Evolutionary conservation across 2,113 vertebrate species (phyloP), one percentile per base, ranked within the genome.

Genomic region (Melanocharis versteri): DNA sequence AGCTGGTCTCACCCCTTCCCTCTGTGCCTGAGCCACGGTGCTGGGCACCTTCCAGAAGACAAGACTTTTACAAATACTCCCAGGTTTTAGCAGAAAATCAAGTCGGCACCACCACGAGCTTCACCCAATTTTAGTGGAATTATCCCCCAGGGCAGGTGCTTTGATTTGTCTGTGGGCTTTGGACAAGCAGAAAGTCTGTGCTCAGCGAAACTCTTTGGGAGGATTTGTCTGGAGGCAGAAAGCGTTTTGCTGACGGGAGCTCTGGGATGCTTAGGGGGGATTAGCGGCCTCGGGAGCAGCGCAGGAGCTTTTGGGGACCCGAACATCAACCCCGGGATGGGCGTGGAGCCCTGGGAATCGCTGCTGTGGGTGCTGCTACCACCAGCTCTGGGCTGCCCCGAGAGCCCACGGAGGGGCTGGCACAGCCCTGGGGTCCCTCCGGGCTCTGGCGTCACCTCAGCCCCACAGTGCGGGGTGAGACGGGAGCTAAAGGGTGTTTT

Each of bases 191-290:
- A 89, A 97, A 97, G 83, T 64, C 93, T 0, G 1, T 90, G 90
- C 95, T 97, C 96, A 97, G 97, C 97, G 94, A 66, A 97, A 97
- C 87, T 84, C 93, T 76, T 85, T 75, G 95, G 82, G 82, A 95
- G 96, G 93, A 97, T 97, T 96, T 97, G 95, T 94, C 72, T 57
- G 92, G 84, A 94, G 89, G 39, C 84, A 86, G 89, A 93, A 93
- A 96, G 76, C 40, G 0, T 96, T 97, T 89, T 91, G 96, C 96
- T 97, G 97, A 97, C 35, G 0, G 93, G 92, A 92, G 94, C 72
- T 8, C 60, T 35, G 79, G 75, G 92, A 53, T 90, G 90, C 94
- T 97, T 96, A 96, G 69, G 16, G 58, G 57, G 94, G 96, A 97
- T 97, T 97, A 97, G 88, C 75, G 11, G 76, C 73, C 31, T 47